Evolutionary conservation across 2,113 vertebrate species (phyloP), one percentile per base, ranked within the genome.

Genomic region (Gyps fulvus): DNA sequence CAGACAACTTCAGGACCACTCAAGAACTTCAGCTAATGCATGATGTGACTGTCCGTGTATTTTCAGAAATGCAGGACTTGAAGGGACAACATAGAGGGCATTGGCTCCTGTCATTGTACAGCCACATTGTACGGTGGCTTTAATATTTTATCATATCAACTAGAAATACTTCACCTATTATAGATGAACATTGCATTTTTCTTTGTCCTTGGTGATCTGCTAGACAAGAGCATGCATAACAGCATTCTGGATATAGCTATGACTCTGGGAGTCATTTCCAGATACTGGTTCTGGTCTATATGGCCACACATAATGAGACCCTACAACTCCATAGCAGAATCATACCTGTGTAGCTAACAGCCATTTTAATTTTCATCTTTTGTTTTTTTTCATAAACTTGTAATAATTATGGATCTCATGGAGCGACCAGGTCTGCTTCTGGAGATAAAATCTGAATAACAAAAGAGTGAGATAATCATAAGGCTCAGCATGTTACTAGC

Each of bases 261-360:
- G 22, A 70, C n/a, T 70, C 17, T 26, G 61, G 72, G 71, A 72
- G 40, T 34, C 14, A 16, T 50, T 83, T 69, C 31, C 59, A 73
- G 77, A 9, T 59, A 18, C 27, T n/a, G 9, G 5, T 74, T 86
- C 17, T 38, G 31, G 32, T 31, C n/a, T 65, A 1, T 55, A 52
- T 0, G 5, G 36, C 38, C 34, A 11, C 16, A 26, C 4, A 4
- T 42, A 40, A 40, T 0, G 4, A 50, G 13, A 40, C 45, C 22
- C 49, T 70, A 23, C 22, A 63, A 16, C 62, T 71, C 38, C 14
- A 4, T 38, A 36, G 42, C 23, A 83, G 42, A 62, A 21, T 49
- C 49, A 62, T 40, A 40, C 22, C 34, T 63, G 23, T 47, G 26
- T 34, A 52, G 42, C 26, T 57, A 72, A 50, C 66, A 73, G 32